Conservation (phyloP, 2,888 invertebrate genomes). For the Oscheius sp. region DNA sequence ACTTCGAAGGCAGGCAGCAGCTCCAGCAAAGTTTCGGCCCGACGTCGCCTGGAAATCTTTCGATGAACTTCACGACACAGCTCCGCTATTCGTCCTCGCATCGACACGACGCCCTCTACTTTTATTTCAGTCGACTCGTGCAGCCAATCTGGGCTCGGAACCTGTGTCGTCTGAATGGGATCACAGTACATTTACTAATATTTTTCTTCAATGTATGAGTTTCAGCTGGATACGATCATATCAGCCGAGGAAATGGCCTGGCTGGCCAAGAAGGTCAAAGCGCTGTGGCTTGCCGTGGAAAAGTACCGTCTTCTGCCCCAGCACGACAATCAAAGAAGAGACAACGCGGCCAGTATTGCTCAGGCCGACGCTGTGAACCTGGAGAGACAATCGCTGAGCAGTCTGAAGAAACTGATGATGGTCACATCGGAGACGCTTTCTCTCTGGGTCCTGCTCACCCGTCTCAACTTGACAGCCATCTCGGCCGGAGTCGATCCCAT, state of each 20-base stretch:
- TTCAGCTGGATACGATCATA: constrained; percentile 39
- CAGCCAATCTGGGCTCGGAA: constrained; percentile 84
- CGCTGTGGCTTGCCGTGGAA: constrained; percentile 52
- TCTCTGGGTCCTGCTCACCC: constrained; percentile 90
- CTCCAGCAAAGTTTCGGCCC: constrained; percentile 32
- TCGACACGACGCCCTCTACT: constrained; percentile 92
- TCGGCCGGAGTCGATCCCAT: constrained; percentile 54
- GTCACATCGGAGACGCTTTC: constrained; percentile 85
- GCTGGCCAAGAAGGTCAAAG: constrained; percentile 44
- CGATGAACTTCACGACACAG: constrained; percentile 30
- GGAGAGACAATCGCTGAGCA: constrained; percentile 73
- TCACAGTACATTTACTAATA: constrained; percentile 35
- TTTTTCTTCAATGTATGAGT: not conserved
- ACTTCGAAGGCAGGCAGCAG: constrained; percentile 28
- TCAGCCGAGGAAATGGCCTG: constrained; percentile 41
- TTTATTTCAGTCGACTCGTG: constrained; percentile 88
- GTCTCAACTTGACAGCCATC: constrained; percentile 85
- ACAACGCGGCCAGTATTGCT: not conserved
- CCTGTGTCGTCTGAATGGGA: constrained; percentile 43
- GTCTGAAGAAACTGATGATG: constrained; percentile 76
- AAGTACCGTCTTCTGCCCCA: constrained; percentile 63
- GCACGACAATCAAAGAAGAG: constrained; percentile 15
- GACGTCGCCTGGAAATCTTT: constrained; percentile 40
- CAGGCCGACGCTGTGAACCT: constrained; percentile 65
- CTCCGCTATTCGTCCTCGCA: constrained; percentile 78